These are phyloP conservation scores for Arvicanthis niloticus DNA, from an alignment of 2,113 vertebrate genomes.

Conservation along the genomic window DNA sequence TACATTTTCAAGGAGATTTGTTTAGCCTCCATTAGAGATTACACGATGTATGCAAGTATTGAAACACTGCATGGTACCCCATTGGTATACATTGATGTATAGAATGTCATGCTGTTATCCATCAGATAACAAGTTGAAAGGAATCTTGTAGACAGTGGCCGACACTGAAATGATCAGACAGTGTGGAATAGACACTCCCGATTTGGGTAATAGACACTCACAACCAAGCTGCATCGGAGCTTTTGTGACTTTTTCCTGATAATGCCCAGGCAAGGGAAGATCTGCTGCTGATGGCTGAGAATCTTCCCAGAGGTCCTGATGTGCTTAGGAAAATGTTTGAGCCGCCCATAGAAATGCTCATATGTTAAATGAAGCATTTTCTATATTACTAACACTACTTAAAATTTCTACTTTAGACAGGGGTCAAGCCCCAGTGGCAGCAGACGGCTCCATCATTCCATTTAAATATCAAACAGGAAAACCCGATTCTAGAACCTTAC, in stretches of 20 bases:
- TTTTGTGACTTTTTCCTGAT: background rate
- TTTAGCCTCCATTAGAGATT: background rate
- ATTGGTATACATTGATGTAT: background rate
- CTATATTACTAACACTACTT: background rate
- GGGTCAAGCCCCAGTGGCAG: conserved; percentile 87
- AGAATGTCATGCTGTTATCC: background rate
- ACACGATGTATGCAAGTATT: background rate
- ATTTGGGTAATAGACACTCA: background rate
- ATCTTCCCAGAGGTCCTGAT: background rate
- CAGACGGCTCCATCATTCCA: conserved; percentile 84
- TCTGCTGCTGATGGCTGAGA: background rate
- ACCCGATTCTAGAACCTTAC: conserved; percentile 70
- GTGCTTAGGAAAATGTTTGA: background rate
- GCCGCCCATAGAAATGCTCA: background rate
- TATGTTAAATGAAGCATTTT: background rate
- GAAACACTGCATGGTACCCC: background rate
- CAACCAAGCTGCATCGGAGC: background rate
- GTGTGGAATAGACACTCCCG: background rate
- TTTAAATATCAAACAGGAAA: conserved; percentile 71
- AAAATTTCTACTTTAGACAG: conserved; percentile 80
- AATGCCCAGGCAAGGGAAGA: background rate
- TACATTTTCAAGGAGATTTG: background rate
- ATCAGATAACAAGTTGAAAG: background rate
- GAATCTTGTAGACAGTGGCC: background rate
- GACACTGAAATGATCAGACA: background rate